Base-by-base conservation (phyloP, 2,113 vertebrate species). In the Shinisaurus crocodilurus region DNA sequence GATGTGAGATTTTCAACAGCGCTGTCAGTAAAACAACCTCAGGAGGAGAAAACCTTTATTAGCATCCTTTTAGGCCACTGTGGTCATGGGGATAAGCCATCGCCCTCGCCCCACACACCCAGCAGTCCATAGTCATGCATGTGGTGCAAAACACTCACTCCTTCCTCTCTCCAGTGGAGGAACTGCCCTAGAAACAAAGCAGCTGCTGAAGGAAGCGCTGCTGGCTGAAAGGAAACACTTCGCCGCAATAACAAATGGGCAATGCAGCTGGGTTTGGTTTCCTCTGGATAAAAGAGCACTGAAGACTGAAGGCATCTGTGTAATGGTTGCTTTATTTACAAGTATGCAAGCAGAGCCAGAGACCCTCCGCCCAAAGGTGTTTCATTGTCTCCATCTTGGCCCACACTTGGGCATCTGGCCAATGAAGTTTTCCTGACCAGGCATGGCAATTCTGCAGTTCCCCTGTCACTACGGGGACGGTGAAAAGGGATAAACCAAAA, bases 1-100 rank as follows among this genome's bases (percentile, higher is more conserved):
- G 92, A 95, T 94, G 92, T 95, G 48, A 50, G 37, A 15, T 43
- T 37, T 8, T 57, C 37, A 40, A 76, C 27, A 34, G 2, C 34
- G 20, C 7, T 57, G 20, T 37, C 34, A 43, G 18, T 43, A 34
- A 77, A 77, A 45, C 15, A 29, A 77, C 5, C 1, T 82, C 54
- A 37, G 20, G 32, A 57, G 29, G 12, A 34, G 29, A n/a, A n/a
- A 81, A 1, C 32, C 12, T 57, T 50, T n/a, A 23, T n/a, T n/a
- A 57, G 50, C 15, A 57, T 54, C 34, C 18, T 9, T 18, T 37
- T 45, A 25, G 23, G 20, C 7, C 34, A 20, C 16, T 57, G n/a
- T 3, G 5, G 7, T 1, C 34, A 8, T 37, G 34, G 2, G 32
- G 32, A 74, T 13, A 74, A 50, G 27, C 34, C 50, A 60, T 82